These are phyloP conservation scores for Melozone crissalis DNA, from an alignment of 2,113 vertebrate species.

Conservation along the genomic window DNA sequence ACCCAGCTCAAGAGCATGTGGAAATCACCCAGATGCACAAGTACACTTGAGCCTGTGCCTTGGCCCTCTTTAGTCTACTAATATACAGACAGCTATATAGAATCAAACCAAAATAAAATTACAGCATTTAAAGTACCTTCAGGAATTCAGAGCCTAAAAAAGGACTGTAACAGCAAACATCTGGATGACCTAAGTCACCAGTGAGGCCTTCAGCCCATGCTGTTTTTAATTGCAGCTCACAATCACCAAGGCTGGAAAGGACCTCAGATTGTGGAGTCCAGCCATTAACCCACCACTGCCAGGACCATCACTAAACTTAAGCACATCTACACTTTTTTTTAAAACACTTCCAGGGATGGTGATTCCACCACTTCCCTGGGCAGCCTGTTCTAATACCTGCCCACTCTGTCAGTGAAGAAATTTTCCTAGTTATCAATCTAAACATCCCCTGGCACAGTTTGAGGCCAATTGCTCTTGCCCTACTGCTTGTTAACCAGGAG, in stretches of 20 bases:
- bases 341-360: neutral
- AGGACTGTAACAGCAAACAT: neutral
- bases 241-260: neutral
- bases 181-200: neutral
- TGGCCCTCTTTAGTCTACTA: neutral
- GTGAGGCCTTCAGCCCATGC: neutral
- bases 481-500: neutral
- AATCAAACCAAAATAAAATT: neutral
- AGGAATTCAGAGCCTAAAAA: neutral
- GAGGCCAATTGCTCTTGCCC: neutral
- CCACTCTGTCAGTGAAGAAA: neutral
- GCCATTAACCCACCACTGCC: neutral
- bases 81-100: neutral
- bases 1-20: neutral
- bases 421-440: neutral
- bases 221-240: neutral
- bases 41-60: neutral
- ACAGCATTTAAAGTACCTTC: neutral
- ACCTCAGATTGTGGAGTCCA: neutral
- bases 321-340: neutral
- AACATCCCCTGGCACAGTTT: neutral
- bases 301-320: neutral
- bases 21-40: neutral
- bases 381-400: neutral
- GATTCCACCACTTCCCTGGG: neutral